These are phyloP conservation scores for Camelus dromedarius DNA, from an alignment of 2,113 vertebrate species.

Conservation along the genomic window DNA sequence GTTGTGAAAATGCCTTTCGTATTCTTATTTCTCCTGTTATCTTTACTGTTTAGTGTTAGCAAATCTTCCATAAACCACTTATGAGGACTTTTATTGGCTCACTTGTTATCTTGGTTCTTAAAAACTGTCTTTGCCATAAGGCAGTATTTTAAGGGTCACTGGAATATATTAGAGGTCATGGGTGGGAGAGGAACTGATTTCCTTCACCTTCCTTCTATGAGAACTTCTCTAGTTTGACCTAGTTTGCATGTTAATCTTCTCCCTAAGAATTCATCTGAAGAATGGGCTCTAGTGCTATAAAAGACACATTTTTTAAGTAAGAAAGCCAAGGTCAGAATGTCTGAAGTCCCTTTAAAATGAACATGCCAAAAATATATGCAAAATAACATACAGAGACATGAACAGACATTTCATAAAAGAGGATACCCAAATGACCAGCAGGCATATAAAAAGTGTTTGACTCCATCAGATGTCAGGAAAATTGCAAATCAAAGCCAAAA, in stretches of 20 bases:
- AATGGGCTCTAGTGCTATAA: background rate
- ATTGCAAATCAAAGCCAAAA: background rate
- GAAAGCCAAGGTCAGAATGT: background rate
- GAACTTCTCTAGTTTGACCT: background rate
- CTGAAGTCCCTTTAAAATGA: background rate
- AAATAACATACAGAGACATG: background rate
- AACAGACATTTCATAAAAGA: background rate
- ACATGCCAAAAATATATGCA: background rate
- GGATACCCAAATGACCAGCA: background rate
- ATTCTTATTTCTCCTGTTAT: background rate
- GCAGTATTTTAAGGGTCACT: background rate
- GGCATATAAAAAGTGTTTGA: background rate
- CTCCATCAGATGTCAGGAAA: background rate
- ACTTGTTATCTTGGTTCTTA: background rate
- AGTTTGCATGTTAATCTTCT: background rate
- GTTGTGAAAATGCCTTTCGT: background rate
- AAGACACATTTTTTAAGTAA: background rate
- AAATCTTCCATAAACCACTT: background rate
- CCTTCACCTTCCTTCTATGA: background rate
- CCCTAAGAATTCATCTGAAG: slow-evolving; percentile 28
- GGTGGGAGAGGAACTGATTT: background rate
- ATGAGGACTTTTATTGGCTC: background rate
- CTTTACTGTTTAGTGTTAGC: slow-evolving; percentile 9
- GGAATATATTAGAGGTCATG: background rate
- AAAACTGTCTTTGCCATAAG: background rate